Percentiles rank a stretch among this genome's conserved stretches.
Evolutionary conservation across 2,888 invertebrate species (phyloP).

Genomic region (Nephrotoma appendiculata): DNA sequence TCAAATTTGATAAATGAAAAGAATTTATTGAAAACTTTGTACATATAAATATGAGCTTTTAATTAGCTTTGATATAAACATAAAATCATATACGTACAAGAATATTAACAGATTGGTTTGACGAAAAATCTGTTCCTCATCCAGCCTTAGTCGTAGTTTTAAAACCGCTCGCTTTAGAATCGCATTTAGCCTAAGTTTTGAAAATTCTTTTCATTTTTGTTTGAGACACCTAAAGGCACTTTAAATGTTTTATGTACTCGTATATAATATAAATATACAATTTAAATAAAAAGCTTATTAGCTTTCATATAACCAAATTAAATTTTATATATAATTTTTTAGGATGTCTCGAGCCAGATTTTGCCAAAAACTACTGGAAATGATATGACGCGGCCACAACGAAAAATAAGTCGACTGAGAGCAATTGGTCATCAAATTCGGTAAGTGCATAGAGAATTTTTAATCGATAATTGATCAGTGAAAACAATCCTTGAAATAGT

Average conservation of each 20-base stretch:
- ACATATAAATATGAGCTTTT: background rate
- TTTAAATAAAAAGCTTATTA: background rate
- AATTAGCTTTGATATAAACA: background rate
- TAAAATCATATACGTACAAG: too few relatives aligned
- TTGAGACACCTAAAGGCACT: background rate
- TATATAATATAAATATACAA: background rate
- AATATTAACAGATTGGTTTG: too few relatives aligned
- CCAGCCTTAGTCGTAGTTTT: too few relatives aligned
- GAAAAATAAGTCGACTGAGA: conserved; percentile 51
- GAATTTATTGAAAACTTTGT: background rate
- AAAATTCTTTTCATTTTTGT: background rate
- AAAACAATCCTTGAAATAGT: too few relatives aligned
- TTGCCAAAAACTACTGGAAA: conserved; percentile 40
- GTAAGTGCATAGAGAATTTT: conserved; percentile 27
- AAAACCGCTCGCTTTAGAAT: background rate
- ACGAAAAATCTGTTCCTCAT: too few relatives aligned
- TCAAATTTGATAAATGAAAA: background rate
- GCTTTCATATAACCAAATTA: background rate
- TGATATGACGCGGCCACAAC: conserved; percentile 38
- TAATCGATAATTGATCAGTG: too few relatives aligned
- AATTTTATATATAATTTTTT: conserved; percentile 16
- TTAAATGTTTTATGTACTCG: background rate
- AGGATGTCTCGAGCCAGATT: conserved; percentile 45
- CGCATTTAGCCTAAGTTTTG: background rate
- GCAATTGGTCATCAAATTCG: conserved; percentile 66